Evolutionary conservation across 2,113 vertebrate genomes (phyloP).

Genomic region (Plecturocebus donacophilus): DNA sequence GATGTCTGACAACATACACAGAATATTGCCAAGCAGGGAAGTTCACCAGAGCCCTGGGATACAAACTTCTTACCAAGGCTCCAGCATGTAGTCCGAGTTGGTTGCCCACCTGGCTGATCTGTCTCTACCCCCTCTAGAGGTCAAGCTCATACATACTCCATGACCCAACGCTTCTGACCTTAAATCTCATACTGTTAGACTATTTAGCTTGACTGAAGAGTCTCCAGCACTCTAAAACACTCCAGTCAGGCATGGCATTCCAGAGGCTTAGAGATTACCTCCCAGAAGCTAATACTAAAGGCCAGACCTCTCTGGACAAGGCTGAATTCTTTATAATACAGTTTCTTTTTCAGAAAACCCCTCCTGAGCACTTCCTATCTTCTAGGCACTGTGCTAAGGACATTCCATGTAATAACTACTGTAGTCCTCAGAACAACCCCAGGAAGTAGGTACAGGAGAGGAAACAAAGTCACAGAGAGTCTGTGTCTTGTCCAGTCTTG

Average conservation of each 20-base stretch:
- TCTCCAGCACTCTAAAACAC: background rate
- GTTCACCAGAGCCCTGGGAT: background rate
- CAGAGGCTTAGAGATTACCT: background rate
- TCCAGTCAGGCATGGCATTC: background rate
- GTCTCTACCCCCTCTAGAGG: background rate
- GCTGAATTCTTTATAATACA: background rate
- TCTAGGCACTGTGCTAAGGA: background rate
- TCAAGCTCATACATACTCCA: background rate
- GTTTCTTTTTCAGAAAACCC: background rate
- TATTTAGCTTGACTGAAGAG: background rate
- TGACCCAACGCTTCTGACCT: background rate
- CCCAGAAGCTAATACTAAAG: background rate
- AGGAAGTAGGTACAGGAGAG: background rate
- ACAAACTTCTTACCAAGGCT: background rate
- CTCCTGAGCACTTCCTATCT: background rate
- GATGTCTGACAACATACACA: background rate
- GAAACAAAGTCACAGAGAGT: background rate
- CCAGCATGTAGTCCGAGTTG: background rate
- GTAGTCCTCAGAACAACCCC: background rate
- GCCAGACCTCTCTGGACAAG: background rate
- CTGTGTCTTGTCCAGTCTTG: background rate
- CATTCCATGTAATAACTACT: background rate
- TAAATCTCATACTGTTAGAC: background rate
- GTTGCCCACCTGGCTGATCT: background rate
- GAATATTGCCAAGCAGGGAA: background rate